These are phyloP conservation scores for Anagyrus pseudococci DNA, from an alignment of 2,888 invertebrate genomes.

Conservation along the genomic window DNA sequence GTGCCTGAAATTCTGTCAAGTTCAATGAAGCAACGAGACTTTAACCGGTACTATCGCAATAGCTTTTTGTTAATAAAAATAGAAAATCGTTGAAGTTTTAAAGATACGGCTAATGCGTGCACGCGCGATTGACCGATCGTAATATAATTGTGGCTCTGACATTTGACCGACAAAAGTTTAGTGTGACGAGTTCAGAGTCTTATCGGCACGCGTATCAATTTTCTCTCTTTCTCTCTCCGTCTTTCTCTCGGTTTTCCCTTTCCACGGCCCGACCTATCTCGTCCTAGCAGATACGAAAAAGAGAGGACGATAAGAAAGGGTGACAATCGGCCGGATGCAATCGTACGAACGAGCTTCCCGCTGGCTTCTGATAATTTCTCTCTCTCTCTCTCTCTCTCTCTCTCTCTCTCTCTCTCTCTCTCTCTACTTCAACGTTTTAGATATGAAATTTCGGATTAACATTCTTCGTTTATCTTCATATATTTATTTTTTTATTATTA, in stretches of 20 bases:
- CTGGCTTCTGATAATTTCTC: conserved; percentile 12
- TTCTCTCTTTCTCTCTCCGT: too few relatives aligned
- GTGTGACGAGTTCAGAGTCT: too few relatives aligned
- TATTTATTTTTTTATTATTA: too few relatives aligned
- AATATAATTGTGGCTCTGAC: too few relatives aligned
- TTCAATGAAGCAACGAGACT: too few relatives aligned
- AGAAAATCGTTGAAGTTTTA: neutral
- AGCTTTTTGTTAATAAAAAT: too few relatives aligned
- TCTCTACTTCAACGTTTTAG: neutral
- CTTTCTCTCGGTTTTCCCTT: too few relatives aligned
- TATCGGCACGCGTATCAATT: too few relatives aligned
- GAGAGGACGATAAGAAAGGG: conserved; percentile 32
- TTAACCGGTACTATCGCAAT: too few relatives aligned
- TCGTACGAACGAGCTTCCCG: conserved; percentile 26
- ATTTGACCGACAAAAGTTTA: too few relatives aligned
- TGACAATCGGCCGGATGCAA: conserved; percentile 33
- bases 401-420: neutral
- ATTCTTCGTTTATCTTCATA: neutral
- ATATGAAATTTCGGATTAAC: conserved; percentile 24
- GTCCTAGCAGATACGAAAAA: conserved; percentile 34
- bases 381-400: too few relatives aligned
- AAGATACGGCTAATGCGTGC: neutral
- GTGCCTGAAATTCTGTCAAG: conserved; percentile 43
- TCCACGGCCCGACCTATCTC: too few relatives aligned
- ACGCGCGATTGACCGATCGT: conserved; percentile 11